These are phyloP conservation scores for Rhimphoctona megacephalus DNA, from an alignment of 2,888 invertebrate species.

Conservation along the genomic window DNA sequence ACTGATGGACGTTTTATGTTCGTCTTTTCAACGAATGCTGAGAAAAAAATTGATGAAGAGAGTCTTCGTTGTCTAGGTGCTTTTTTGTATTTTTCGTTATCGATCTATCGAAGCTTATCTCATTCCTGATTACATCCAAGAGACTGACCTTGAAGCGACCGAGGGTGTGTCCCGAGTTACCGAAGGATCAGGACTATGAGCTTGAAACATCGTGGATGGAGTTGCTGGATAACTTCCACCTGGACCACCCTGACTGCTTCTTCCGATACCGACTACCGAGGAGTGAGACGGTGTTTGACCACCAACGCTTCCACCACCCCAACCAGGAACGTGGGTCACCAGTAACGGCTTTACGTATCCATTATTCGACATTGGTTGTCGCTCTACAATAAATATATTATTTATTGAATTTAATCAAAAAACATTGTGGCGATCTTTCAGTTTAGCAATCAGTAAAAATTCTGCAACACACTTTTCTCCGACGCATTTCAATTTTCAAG, in stretches of 20 bases:
- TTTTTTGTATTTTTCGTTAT: constrained; percentile 19
- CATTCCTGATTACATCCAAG: constrained; percentile 80
- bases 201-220: constrained; percentile 88
- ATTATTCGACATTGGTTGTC: constrained; percentile 88
- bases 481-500: too few species aligned
- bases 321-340: constrained; percentile 93
- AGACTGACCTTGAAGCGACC: constrained; percentile 90
- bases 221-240: constrained; percentile 87
- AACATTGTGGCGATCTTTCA: too few species aligned
- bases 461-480: too few species aligned
- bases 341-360: constrained; percentile 95
- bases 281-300: constrained; percentile 83
- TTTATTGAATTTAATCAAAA: background rate
- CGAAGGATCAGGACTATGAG: constrained; percentile 90
- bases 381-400: constrained; percentile 82
- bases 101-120: constrained; percentile 24
- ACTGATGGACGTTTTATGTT: constrained; percentile 78
- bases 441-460: too few species aligned
- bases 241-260: constrained; percentile 85
- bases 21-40: background rate
- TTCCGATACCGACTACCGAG: constrained; percentile 84
- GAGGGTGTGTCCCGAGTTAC: constrained; percentile 90
- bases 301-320: constrained; percentile 85
- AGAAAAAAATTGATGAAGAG: background rate
- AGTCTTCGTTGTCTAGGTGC: background rate